Evolutionary conservation across 37 sponge, comb jelly and placozoan species (phyloP).

Genomic region (Aphrocallistes beatrix): DNA sequence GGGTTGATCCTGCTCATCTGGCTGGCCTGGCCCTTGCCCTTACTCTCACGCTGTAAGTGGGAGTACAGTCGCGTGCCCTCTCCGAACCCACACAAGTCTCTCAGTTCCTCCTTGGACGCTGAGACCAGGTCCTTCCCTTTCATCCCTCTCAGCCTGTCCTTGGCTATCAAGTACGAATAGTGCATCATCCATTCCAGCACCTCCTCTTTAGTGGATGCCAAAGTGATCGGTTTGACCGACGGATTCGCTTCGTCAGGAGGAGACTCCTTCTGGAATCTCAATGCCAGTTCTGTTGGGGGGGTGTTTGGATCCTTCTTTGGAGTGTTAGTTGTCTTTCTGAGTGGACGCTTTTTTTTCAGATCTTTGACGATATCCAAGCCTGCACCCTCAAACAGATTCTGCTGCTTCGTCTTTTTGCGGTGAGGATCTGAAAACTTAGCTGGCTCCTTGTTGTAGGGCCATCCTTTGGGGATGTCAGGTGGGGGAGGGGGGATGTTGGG

Average conservation of each 20-base stretch:
- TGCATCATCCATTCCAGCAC: not conserved
- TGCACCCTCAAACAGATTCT: not conserved
- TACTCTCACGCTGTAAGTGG: not conserved
- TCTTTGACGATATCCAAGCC: not conserved
- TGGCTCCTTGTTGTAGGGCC: not conserved
- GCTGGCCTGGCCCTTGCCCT: not conserved
- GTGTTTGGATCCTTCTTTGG: not conserved
- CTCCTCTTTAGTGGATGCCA: not conserved
- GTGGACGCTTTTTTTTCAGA: not conserved
- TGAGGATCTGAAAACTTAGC: not conserved
- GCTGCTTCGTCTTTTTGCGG: not conserved
- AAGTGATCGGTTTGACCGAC: not conserved
- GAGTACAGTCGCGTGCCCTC: slow-evolving; percentile 2
- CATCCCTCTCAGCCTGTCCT: not conserved
- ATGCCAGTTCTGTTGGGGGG: not conserved
- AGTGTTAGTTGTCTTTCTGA: not conserved
- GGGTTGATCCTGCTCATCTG: not conserved
- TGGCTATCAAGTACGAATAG: not conserved
- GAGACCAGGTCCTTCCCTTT: not conserved
- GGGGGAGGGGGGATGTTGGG: not conserved
- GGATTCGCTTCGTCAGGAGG: not conserved
- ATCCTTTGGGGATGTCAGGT: not conserved
- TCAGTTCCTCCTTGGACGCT: not conserved
- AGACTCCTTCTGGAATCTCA: not conserved
- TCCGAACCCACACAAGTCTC: not conserved